These are phyloP conservation scores for Hippotragus niger DNA, from an alignment of 2,113 vertebrate species.

Conservation along the genomic window DNA sequence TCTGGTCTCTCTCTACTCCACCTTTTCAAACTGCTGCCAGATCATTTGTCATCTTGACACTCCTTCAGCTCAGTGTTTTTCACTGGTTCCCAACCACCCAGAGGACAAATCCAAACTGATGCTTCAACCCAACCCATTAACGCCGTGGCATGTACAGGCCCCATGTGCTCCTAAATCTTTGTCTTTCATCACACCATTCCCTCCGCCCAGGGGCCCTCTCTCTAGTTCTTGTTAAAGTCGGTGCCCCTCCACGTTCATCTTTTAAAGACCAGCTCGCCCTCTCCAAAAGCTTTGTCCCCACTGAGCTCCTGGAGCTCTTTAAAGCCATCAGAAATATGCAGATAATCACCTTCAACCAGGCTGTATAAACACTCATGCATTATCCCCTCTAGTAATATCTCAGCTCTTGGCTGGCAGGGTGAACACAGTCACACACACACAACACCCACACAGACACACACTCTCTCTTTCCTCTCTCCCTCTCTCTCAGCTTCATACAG, in stretches of 20 bases:
- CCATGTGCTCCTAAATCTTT: neutral
- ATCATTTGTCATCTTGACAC: neutral
- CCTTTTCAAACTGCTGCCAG: neutral
- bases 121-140: neutral
- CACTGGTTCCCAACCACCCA: neutral
- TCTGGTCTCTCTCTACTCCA: neutral
- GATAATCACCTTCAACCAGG: neutral
- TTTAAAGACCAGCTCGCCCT: neutral
- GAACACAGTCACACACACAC: neutral
- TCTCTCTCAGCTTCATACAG: neutral
- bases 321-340: neutral
- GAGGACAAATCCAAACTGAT: neutral
- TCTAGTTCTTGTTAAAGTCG: neutral
- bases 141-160: neutral
- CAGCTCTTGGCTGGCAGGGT: neutral
- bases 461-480: neutral
- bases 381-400: neutral
- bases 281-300: neutral
- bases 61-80: neutral
- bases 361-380: neutral
- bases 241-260: neutral
- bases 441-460: neutral
- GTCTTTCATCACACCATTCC: neutral
- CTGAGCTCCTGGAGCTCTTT: neutral
- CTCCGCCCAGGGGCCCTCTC: neutral